Evolutionary conservation across 2,113 vertebrate species (phyloP).

Genomic region (Seriola dumerili): DNA sequence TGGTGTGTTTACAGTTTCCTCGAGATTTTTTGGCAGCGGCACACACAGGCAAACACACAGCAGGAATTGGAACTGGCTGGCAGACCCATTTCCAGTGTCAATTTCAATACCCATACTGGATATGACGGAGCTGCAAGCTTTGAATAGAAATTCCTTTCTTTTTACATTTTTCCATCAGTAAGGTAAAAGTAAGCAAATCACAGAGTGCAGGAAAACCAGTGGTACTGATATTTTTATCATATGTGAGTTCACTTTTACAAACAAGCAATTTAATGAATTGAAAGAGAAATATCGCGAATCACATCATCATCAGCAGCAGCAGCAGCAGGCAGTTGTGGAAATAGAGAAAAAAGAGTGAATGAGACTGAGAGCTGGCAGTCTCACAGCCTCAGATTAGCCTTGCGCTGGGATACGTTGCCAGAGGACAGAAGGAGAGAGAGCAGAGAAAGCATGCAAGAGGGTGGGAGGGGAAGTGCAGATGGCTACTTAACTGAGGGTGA

Average conservation of each 20-base stretch:
- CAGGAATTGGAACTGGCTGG: not conserved
- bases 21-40: not conserved
- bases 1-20: not conserved
- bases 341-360: slow-evolving; percentile 8
- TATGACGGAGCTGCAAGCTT: not conserved
- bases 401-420: slow-evolving; percentile 62
- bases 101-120: not conserved
- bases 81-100: not conserved
- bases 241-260: slow-evolving; percentile 6
- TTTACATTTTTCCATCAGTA: not conserved
- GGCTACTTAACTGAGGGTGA: slow-evolving; percentile 59
- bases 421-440: slow-evolving; percentile 61
- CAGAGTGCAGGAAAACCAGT: not conserved
- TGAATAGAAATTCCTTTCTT: not conserved
- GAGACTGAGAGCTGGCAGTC: slow-evolving; percentile 48
- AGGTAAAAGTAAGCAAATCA: not conserved
- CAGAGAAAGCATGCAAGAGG: slow-evolving; percentile 39
- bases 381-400: slow-evolving; percentile 71
- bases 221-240: slow-evolving; percentile 10
- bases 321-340: slow-evolving; percentile 19
- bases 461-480: slow-evolving; percentile 51
- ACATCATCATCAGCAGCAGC: not conserved
- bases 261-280: slow-evolving; percentile 6
- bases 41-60: not conserved
- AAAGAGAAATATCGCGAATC: slow-evolving; percentile 3